These are phyloP conservation scores for Lasiurus borealis DNA, from an alignment of 2,113 vertebrate species.

Conservation along the genomic window DNA sequence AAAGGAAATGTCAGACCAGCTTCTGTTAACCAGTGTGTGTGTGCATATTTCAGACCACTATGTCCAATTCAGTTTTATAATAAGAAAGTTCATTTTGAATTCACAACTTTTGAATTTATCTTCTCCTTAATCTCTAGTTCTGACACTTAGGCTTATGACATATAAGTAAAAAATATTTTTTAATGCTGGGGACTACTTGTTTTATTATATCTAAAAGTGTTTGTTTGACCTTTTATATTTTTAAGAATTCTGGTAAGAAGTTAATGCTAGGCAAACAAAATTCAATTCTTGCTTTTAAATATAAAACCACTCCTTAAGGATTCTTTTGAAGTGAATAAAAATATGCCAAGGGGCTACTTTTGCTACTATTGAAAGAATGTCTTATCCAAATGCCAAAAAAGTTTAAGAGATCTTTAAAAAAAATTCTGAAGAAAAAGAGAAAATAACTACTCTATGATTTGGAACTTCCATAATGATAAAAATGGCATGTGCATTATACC, in stretches of 20 bases:
- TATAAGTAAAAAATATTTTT: neutral
- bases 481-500: neutral
- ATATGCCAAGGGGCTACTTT: constrained; percentile 73
- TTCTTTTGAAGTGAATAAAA: constrained; percentile 76
- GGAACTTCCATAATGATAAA: neutral
- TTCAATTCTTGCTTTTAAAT: constrained; percentile 77
- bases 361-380: constrained; percentile 66
- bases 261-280: constrained; percentile 68
- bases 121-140: neutral
- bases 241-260: constrained; percentile 57
- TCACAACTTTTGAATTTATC: neutral
- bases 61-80: neutral
- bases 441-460: constrained; percentile 16
- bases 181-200: neutral
- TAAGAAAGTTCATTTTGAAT: neutral
- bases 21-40: neutral
- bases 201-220: neutral
- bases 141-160: neutral
- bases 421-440: neutral
- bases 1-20: neutral
- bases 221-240: neutral
- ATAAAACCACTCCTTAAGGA: constrained; percentile 51
- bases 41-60: neutral
- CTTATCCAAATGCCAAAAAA: constrained; percentile 74
- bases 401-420: constrained; percentile 46